Evolutionary conservation across 2,113 vertebrate genomes (phyloP).

Genomic region (Siphamia tubifer): DNA sequence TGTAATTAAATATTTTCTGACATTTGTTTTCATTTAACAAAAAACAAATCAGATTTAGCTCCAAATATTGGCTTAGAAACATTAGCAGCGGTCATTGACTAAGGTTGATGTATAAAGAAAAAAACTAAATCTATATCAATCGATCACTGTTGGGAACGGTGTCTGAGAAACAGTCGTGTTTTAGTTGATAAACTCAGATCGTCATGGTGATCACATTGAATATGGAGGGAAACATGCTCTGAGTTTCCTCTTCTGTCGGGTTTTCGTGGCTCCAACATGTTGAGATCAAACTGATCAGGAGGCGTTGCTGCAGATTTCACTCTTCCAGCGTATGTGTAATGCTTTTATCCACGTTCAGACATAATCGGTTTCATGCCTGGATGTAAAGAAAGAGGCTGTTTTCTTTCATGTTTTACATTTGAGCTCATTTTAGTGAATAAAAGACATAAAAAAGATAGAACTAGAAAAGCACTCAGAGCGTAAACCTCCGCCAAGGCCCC

Average conservation of each 20-base stretch:
- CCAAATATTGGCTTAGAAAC: no score
- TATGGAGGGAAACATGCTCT: conserved; percentile 5
- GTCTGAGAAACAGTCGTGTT: background rate
- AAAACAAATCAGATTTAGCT: no score
- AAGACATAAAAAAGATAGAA: background rate
- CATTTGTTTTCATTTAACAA: no score
- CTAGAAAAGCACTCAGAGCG: no score
- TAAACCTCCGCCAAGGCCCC: no score
- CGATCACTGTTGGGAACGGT: no score
- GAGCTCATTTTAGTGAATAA: background rate
- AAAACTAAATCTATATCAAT: no score
- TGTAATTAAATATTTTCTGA: no score
- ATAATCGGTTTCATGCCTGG: background rate
- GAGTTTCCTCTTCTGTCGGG: background rate
- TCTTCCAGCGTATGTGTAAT: background rate
- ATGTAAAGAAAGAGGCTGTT: background rate
- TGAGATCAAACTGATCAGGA: conserved; percentile 17
- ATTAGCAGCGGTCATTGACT: no score
- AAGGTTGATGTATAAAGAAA: no score
- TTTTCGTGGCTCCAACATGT: background rate
- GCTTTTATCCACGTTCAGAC: background rate
- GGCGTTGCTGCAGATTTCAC: background rate
- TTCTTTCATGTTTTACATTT: background rate
- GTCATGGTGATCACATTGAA: background rate
- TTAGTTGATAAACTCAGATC: conserved; percentile 4